Conservation (phyloP, 2,113 vertebrate genomes). For the Hypanus sabinus region DNA sequence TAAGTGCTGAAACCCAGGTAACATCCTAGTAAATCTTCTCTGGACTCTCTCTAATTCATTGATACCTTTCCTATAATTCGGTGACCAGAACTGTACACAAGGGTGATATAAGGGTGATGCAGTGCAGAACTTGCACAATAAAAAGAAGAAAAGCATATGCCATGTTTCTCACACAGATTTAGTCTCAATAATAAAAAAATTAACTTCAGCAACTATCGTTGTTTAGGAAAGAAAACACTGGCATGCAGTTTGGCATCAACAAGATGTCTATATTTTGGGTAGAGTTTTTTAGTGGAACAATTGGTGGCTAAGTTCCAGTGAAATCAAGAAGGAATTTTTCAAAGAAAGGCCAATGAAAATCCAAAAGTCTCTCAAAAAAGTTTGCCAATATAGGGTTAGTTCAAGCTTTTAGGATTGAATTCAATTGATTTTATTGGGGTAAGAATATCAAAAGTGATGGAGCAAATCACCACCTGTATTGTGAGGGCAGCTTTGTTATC, state of each 20-base stretch:
- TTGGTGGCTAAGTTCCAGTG: neutral
- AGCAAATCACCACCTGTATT: neutral
- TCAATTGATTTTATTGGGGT: neutral
- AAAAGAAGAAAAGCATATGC: neutral
- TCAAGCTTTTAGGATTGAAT: no score
- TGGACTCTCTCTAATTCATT: no score
- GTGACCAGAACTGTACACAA: no score
- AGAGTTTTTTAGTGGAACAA: neutral
- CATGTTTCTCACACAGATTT: neutral
- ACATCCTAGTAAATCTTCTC: no score
- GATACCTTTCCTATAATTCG: no score
- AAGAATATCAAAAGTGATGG: neutral
- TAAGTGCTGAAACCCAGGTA: no score
- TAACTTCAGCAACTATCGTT: neutral
- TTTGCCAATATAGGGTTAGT: neutral
- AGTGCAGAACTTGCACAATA: neutral
- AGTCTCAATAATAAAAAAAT: neutral
- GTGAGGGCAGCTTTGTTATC: no score
- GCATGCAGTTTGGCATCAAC: neutral
- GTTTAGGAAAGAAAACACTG: neutral
- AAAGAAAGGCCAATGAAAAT: neutral
- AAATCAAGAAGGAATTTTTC: neutral
- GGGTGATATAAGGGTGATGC: neutral
- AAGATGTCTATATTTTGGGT: neutral
- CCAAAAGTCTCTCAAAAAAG: neutral